Base-by-base conservation (phyloP, 2,888 invertebrate genomes). In the Pemphredon lugubris region DNA sequence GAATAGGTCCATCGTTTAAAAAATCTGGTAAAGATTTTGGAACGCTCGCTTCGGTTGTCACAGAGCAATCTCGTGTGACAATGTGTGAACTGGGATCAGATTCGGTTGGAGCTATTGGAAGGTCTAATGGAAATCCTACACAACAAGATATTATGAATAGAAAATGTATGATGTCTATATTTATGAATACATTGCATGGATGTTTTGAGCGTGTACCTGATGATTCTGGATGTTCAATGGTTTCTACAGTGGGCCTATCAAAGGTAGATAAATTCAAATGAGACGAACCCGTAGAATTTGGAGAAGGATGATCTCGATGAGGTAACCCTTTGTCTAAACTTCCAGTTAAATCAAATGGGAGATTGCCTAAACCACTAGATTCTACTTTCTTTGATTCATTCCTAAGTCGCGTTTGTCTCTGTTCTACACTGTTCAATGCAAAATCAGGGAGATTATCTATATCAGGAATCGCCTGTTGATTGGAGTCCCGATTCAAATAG, bases 381-480 rank as follows among this genome's bases (percentile, higher is more conserved):
- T 68, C 61, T 0, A 18, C 23, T 21, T 66, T 83, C 59, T 59
- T 81, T 1, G 66, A 47, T 39, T 80, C 81, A 21, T 61, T 76
- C 16, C 76, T 70, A 51, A 75, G 55, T 18, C 63, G 37, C 1
- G 58, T 63, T 37, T 75, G 82, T 59, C 83, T 83, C 40, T 83
- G 83, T 39, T 87, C 84, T 18, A 84, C 73, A 73, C 92, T 91
- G 83, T 92, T 93, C 76, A 93, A 91, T 0, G 94, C 92, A 89
- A 94, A 94, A 87, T 94, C 94, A 0, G 94, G 94, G 75, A 94
- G 90, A 90, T 94, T 94, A 83, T 93, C 93, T 75, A 93, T 89
- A 82, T 94, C 93, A 47, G 92, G 91, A 45, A 92, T 91, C 81
- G 92, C 91, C 90, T 77, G 75, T n/a, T 79, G 75, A 53, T 47